A percentile compares a stretch with the other conserved stretches of the same genome.
phyloP scores from a whole-genome alignment of 2,888 invertebrate genomes.

The Ochlodes sylvanus region DNA sequence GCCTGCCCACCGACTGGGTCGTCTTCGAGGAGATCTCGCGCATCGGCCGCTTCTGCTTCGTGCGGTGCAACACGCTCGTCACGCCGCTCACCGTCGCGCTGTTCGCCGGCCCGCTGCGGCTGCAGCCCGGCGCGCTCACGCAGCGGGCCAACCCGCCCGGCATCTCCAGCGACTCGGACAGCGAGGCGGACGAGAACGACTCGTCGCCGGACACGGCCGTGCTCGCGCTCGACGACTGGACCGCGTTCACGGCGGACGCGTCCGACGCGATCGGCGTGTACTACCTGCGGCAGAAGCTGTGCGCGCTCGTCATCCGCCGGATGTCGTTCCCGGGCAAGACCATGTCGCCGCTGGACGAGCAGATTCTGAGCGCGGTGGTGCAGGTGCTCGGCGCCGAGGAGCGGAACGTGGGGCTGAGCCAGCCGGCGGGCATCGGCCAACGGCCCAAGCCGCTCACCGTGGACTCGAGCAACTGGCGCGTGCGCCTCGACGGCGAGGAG shows the following conservation, averaged over 20 bases:
- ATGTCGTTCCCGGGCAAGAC: conserved; percentile 85
- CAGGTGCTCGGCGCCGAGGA: conserved; percentile 90
- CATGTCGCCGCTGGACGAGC: conserved; percentile 87
- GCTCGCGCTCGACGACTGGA: conserved; percentile 90
- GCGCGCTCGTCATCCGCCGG: conserved; percentile 87
- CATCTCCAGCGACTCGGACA: conserved; percentile 76
- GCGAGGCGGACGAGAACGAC: conserved; percentile 71
- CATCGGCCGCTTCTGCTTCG: conserved; percentile 87
- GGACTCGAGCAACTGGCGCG: conserved; percentile 80
- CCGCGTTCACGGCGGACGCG: conserved; percentile 88
- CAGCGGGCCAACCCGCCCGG: conserved; percentile 78
- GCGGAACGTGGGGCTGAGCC: conserved; percentile 87
- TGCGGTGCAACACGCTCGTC: conserved; percentile 92
- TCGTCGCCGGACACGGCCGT: conserved; percentile 68
- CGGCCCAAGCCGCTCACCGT: conserved; percentile 88
- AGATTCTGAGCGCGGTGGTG: conserved; percentile 87
- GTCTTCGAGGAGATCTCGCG: conserved; percentile 94
- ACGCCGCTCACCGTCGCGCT: conserved; percentile 92
- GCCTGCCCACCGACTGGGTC: conserved; percentile 92
- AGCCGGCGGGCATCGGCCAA: conserved; percentile 91
- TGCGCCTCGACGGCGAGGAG: conserved; percentile 61
- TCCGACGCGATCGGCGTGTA: conserved; percentile 87
- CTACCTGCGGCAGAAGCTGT: conserved; percentile 89
- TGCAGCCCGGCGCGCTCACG: conserved; percentile 79
- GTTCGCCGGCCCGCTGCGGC: conserved; percentile 89